Conservation (phyloP, 2,797 vertebrate genomes). For the Schizopygopsis pylzovi region DNA sequence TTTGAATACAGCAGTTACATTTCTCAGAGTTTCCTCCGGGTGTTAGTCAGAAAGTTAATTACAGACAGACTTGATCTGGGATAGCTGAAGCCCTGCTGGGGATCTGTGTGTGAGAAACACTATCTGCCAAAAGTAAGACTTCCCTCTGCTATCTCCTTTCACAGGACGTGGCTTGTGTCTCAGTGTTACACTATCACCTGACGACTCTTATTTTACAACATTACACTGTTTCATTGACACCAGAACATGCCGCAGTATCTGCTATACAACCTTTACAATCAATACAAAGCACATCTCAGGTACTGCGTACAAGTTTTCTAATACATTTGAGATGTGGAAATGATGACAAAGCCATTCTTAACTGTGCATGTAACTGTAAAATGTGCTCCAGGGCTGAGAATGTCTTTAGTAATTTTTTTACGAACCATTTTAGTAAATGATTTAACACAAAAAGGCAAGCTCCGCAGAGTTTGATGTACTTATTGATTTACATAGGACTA, state of each 20-base stretch:
- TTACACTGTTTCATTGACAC: constrained; percentile 25
- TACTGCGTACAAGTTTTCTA: neutral
- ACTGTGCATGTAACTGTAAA: neutral
- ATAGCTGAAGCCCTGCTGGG: constrained; percentile 35
- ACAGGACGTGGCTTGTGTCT: constrained; percentile 20
- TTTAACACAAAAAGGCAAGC: neutral
- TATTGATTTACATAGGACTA: too few relatives aligned
- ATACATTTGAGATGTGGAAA: neutral
- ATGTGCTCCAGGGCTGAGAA: neutral
- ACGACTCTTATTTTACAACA: constrained; percentile 17
- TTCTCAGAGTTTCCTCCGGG: constrained; percentile 1
- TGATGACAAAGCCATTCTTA: neutral
- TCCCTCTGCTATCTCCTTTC: constrained; percentile 39
- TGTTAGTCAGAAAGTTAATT: constrained; percentile 37
- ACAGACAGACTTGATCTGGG: constrained; percentile 39
- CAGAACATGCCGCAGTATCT: constrained; percentile 17
- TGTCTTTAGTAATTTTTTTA: neutral
- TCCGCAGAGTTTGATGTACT: too few relatives aligned
- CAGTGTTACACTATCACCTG: constrained; percentile 26
- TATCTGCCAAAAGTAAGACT: constrained; percentile 48
- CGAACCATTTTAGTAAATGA: neutral
- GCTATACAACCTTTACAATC: constrained; percentile 3
- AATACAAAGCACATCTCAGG: constrained; percentile 26
- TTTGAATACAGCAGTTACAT: neutral
- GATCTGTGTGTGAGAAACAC: constrained; percentile 34